phyloP scores from a whole-genome alignment of 2,888 invertebrate species.

The Luperina nickerlii region DNA sequence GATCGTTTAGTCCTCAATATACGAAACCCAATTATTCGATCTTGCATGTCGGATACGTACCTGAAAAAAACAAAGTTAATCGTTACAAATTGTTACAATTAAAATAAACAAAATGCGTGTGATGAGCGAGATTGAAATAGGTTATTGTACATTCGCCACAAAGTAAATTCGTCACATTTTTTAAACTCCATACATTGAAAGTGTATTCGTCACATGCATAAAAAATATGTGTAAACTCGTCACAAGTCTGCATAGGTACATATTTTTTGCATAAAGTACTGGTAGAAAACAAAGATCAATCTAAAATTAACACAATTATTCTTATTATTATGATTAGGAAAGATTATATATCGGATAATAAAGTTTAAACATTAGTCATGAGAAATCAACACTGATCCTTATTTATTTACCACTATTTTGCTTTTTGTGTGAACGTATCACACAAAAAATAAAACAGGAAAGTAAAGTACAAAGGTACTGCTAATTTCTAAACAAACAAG shows the following conservation, averaged over 20 bases:
- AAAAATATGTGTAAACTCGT: too few species aligned
- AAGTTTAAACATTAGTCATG: neutral
- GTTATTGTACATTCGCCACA: too few species aligned
- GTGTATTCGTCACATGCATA: too few species aligned
- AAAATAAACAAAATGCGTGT: neutral
- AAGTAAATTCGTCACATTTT: too few species aligned
- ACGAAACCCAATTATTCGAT: neutral
- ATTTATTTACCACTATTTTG: neutral
- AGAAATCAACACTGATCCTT: neutral
- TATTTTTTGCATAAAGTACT: too few species aligned
- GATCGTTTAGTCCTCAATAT: neutral
- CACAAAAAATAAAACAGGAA: neutral
- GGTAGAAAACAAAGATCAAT: too few species aligned
- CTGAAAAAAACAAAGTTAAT: constrained; percentile 49
- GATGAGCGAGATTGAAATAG: neutral
- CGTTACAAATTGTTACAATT: constrained; percentile 21
- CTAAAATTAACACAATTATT: neutral
- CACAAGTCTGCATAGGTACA: too few species aligned
- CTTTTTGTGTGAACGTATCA: neutral
- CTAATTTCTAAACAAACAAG: neutral
- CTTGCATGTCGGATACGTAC: constrained; percentile 58
- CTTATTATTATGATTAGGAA: neutral
- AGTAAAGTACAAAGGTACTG: neutral
- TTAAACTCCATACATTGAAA: too few species aligned
- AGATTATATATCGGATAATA: neutral